Conservation (phyloP, 2,888 invertebrate genomes). For the Nemotelus pantherinus region DNA sequence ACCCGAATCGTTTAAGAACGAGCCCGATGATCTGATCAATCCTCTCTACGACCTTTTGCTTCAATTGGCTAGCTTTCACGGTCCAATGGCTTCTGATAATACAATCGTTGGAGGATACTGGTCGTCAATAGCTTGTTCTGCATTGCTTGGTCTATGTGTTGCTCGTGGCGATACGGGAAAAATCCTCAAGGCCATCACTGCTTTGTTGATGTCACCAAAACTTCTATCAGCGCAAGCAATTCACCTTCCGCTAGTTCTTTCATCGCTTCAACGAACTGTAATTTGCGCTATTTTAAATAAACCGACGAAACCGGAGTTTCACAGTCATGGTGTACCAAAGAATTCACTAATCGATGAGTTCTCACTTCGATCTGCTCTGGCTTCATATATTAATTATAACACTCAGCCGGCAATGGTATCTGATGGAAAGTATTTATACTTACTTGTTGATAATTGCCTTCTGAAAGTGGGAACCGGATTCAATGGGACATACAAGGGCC, state of each 20-base stretch:
- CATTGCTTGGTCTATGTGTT: conserved; percentile 89
- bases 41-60: conserved; percentile 85
- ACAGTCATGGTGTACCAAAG: conserved; percentile 85
- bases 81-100: conserved; percentile 66
- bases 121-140: conserved; percentile 90
- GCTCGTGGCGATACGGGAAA: conserved; percentile 94
- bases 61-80: conserved; percentile 80
- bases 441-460: conserved; percentile 84
- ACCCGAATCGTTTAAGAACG: conserved; percentile 63
- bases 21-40: conserved; percentile 71
- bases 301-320: conserved; percentile 86
- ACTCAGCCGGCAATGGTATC: conserved; percentile 76
- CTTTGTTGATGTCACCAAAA: conserved; percentile 86
- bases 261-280: conserved; percentile 86
- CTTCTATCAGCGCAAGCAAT: conserved; percentile 82
- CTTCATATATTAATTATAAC: conserved; percentile 67
- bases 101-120: conserved; percentile 70
- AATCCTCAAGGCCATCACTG: conserved; percentile 85
- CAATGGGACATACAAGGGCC: conserved; percentile 91
- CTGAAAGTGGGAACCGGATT: conserved; percentile 96
- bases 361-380: conserved; percentile 59
- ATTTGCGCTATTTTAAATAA: conserved; percentile 88
- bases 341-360: conserved; percentile 74
- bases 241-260: conserved; percentile 86
- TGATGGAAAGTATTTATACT: conserved; percentile 90